These are phyloP conservation scores for Protodeltote pygarga DNA, from an alignment of 2,888 invertebrate species.

Conservation along the genomic window DNA sequence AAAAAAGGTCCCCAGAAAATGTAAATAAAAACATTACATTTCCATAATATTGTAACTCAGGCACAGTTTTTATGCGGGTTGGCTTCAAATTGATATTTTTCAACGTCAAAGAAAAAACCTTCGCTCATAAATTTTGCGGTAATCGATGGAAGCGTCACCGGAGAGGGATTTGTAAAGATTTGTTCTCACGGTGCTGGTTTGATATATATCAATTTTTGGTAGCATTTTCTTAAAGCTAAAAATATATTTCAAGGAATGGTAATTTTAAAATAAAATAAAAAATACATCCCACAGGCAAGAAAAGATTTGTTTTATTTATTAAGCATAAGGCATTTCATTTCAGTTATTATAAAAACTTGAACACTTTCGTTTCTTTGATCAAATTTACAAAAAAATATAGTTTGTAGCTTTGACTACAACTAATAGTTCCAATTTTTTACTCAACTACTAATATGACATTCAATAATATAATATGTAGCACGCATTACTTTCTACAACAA, in stretches of 20 bases:
- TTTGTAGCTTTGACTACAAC: no score
- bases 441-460: no score
- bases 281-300: no score
- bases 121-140: slow-evolving; percentile 48
- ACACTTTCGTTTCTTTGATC: no score
- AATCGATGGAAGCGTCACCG: slow-evolving; percentile 44
- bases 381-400: no score
- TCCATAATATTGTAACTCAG: slow-evolving; percentile 27
- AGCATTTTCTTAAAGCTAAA: slow-evolving; percentile 1
- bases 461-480: no score
- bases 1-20: slow-evolving; percentile 18
- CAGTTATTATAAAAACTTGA: no score
- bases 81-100: slow-evolving; percentile 45
- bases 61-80: slow-evolving; percentile 20
- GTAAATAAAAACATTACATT: slow-evolving; percentile 43
- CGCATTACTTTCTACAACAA: no score
- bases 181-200: slow-evolving; percentile 11
- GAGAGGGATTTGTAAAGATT: slow-evolving; percentile 23
- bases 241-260: slow-evolving; percentile 15
- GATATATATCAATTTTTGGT: slow-evolving; percentile 13
- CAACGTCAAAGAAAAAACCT: slow-evolving; percentile 45
- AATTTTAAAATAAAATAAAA: no score
- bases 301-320: no score
- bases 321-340: no score
- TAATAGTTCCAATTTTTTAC: no score